phyloP scores from a whole-genome alignment of 2,888 invertebrate genomes.

The Cheiracanthium punctorium region DNA sequence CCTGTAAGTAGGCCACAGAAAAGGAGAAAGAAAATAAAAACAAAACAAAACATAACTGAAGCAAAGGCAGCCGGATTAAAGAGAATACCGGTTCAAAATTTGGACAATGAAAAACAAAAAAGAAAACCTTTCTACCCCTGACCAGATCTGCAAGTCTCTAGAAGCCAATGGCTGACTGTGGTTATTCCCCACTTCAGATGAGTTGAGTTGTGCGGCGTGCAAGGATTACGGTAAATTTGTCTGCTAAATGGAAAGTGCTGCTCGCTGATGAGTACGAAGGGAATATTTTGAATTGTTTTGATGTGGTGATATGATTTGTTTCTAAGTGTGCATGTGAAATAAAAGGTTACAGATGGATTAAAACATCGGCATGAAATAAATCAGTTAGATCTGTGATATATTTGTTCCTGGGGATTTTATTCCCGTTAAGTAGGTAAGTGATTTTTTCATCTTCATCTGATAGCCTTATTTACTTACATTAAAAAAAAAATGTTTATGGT shows the following conservation, averaged over 20 bases:
- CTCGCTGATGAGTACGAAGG: neutral
- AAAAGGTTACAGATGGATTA: neutral
- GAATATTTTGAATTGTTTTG: neutral
- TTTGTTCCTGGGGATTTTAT: neutral
- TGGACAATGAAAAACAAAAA: slow-evolving; percentile 36
- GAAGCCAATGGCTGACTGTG: slow-evolving; percentile 37
- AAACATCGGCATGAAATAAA: neutral
- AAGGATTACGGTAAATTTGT: slow-evolving; percentile 33
- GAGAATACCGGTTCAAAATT: slow-evolving; percentile 63
- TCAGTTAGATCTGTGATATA: neutral
- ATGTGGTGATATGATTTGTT: neutral
- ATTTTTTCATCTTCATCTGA: neutral
- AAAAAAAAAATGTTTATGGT: too few species aligned
- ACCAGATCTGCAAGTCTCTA: slow-evolving; percentile 60
- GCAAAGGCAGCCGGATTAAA: slow-evolving; percentile 45
- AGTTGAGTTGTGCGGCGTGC: slow-evolving; percentile 45
- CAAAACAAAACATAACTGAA: neutral
- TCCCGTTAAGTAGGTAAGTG: neutral
- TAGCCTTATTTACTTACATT: too few species aligned
- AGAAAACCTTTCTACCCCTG: slow-evolving; percentile 56
- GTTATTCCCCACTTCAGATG: slow-evolving; percentile 54
- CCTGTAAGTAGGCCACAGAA: slow-evolving; percentile 21
- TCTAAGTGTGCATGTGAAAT: neutral
- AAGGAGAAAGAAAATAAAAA: neutral
- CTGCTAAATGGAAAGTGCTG: neutral